Conservation (phyloP, 2,113 vertebrate genomes). For the Prietella phreatophila region DNA sequence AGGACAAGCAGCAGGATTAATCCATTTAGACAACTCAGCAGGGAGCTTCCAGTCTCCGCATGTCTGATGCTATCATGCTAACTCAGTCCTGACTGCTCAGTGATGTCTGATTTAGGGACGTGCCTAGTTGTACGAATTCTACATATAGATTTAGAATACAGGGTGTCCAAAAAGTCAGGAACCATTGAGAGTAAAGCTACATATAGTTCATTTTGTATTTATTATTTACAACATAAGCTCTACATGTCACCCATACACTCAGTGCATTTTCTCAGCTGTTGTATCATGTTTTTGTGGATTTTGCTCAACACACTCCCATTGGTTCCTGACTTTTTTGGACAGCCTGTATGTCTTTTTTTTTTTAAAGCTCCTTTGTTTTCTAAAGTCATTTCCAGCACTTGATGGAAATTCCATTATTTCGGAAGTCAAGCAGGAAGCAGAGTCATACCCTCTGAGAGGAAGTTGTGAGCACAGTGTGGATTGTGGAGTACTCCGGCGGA, state of each 20-base stretch:
- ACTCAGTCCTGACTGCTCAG: not conserved
- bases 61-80: constrained; percentile 17
- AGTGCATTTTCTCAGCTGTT: not conserved
- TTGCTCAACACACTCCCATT: not conserved
- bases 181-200: not conserved
- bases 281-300: not conserved
- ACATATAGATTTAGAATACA: not conserved
- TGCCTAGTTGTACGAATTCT: not conserved
- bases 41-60: constrained; percentile 37
- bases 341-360: not conserved
- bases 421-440: not conserved
- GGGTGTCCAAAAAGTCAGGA: not conserved
- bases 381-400: not conserved
- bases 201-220: not conserved
- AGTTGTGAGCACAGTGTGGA: constrained; percentile 59
- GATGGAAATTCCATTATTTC: not conserved
- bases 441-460: constrained; percentile 58
- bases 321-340: not conserved
- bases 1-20: constrained; percentile 22
- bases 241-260: not conserved
- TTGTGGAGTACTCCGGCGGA: constrained; percentile 73
- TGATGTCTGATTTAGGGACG: not conserved
- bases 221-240: not conserved
- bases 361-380: not conserved
- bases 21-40: constrained; percentile 32